Evolutionary conservation across 1,140 invertebrate species (phyloP).

Genomic region (Ips nitidus): DNA sequence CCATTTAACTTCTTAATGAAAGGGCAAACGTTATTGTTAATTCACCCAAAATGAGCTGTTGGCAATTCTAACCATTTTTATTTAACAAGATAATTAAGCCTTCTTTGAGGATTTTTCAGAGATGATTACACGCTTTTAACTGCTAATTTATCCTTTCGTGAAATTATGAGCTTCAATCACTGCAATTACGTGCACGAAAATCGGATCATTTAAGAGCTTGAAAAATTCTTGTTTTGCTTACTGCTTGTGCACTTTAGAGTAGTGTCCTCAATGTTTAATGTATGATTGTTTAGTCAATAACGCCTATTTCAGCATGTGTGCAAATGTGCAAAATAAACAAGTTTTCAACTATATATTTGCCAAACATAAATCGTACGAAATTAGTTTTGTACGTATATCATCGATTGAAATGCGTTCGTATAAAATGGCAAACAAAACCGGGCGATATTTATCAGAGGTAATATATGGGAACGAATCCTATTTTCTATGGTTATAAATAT

Average conservation of each 20-base stretch:
- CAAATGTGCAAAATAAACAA: no score
- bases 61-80: neutral
- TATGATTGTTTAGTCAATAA: no score
- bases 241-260: no score
- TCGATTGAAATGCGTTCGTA: neutral
- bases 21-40: no score
- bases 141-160: neutral
- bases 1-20: no score
- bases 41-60: no score
- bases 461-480: neutral
- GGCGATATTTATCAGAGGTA: neutral
- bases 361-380: neutral
- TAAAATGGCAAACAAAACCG: neutral
- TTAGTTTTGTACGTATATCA: conserved; percentile 2
- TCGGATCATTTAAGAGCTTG: neutral
- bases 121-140: neutral
- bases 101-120: neutral
- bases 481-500: conserved; percentile 3
- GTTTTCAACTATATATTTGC: no score
- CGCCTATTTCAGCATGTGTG: no score
- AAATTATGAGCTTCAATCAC: conserved; percentile 1
- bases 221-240: no score
- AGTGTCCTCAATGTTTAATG: no score
- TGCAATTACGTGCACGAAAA: conserved; percentile 5
- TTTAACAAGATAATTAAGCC: conserved; percentile 4